These are phyloP conservation scores for Pampus argenteus DNA, from an alignment of 2,797 vertebrate species.

Conservation along the genomic window DNA sequence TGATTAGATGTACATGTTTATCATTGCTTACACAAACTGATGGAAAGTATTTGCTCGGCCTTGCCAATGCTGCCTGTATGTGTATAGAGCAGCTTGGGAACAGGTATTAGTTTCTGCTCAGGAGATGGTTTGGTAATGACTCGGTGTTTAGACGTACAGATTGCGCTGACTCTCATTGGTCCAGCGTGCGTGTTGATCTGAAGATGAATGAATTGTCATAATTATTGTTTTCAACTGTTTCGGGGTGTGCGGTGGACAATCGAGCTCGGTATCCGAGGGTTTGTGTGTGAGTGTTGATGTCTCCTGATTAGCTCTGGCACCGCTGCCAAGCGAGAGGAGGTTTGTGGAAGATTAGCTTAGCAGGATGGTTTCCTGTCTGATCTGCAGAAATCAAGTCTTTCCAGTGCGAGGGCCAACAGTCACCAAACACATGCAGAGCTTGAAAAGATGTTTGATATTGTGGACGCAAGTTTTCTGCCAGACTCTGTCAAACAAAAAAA, in stretches of 20 bases:
- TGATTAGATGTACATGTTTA: conserved; percentile 72
- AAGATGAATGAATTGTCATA: conserved; percentile 32
- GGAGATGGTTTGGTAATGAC: conserved; percentile 21
- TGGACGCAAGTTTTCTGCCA: conserved; percentile 16
- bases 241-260: too few species aligned
- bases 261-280: conserved; percentile 15
- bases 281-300: conserved; percentile 37
- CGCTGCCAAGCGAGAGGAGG: neutral
- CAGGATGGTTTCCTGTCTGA: conserved; percentile 57
- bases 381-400: conserved; percentile 47
- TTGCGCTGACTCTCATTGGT: conserved; percentile 15
- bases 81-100: conserved; percentile 21
- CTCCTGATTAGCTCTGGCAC: conserved; percentile 66
- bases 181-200: neutral
- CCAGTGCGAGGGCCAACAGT: conserved; percentile 33
- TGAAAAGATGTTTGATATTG: conserved; percentile 31
- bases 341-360: conserved; percentile 41
- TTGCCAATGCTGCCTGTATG: conserved; percentile 29
- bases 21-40: conserved; percentile 72
- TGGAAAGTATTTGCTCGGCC: conserved; percentile 62
- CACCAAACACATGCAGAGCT: conserved; percentile 32
- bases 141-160: conserved; percentile 40
- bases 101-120: conserved; percentile 42
- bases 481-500: conserved; percentile 1
- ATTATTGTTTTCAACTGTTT: conserved; percentile 26